Base-by-base conservation (phyloP, 92 coral and sea anemone species). In the Siderastrea siderea region DNA sequence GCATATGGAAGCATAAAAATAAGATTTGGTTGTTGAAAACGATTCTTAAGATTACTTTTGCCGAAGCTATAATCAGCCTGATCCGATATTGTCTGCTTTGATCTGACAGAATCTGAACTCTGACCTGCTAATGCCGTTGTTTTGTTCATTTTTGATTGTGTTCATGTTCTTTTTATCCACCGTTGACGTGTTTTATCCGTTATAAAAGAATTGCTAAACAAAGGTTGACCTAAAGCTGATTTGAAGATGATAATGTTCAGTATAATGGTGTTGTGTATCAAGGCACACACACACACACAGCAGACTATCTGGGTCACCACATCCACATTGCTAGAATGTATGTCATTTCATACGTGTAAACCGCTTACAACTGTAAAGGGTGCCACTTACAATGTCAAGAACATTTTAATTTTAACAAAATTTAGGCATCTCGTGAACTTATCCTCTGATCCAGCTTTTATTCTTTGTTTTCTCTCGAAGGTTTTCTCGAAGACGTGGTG, bases 401-500 rank as follows among this genome's bases (percentile, higher is more conserved):
- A 16, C 6, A 63, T 63, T 63, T 19, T 14, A 63, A 14, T 63
- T 16, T 63, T 63, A 4, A 55, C 8, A 8, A 55, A 55, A 63
- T 14, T 19, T 19, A 38, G n/a, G 26, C 68, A 10, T 16, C 44
- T 16, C 43, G 8, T 14, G 44, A 61, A 7, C 14, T 5, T 49
- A 2, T 46, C 16, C 53, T 13, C 49, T 9, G 5, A 71, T 15
- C 38, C 17, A 53, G 47, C 16, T 55, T 52, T 45, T 3, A 8
- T 7, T 44, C 13, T 54, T 57, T 6, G 9, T 52, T 59, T 61
- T 74, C 6, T 66, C 17, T 64, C 87, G 6, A 69, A 94, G 96
- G 90, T 86, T 74, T 91, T 92, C 62, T 68, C 93, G 1, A 94
- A 91, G 76, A 90, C 86, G 26, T 94, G 96, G 96, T 78, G 96